Evolutionary conservation across 1,140 invertebrate genomes (phyloP).

Genomic region (Dufourea novaeangliae): DNA sequence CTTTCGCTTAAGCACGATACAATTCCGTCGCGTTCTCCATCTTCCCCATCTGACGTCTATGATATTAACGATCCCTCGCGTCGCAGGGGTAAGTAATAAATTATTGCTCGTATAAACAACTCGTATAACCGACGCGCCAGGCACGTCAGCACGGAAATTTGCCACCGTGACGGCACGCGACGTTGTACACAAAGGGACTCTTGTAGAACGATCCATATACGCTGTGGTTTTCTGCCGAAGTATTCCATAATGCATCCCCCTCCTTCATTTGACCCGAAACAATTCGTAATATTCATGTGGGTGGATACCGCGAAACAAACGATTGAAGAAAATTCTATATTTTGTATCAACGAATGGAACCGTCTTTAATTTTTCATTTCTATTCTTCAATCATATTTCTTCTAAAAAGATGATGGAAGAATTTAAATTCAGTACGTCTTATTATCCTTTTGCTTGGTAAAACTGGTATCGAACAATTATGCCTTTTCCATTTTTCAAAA

Average conservation of each 20-base stretch:
- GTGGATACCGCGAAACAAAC: neutral
- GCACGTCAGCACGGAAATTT: slow-evolving; percentile 49
- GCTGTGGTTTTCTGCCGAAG: slow-evolving; percentile 17
- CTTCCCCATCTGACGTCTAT: slow-evolving; percentile 34
- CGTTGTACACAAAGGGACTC: slow-evolving; percentile 27
- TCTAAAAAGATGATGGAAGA: too few relatives aligned
- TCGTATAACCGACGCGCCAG: slow-evolving; percentile 47
- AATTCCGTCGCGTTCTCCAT: slow-evolving; percentile 35
- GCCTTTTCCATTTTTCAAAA: too few relatives aligned
- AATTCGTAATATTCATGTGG: neutral
- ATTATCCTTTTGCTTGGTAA: too few relatives aligned
- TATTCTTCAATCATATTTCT: too few relatives aligned
- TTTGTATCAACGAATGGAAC: too few relatives aligned
- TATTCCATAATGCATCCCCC: slow-evolving; percentile 22
- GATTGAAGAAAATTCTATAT: too few relatives aligned
- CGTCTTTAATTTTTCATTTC: too few relatives aligned
- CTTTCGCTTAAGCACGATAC: slow-evolving; percentile 21
- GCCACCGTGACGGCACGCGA: slow-evolving; percentile 53
- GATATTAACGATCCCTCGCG: slow-evolving; percentile 43
- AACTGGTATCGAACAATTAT: too few relatives aligned
- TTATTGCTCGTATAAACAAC: slow-evolving; percentile 64
- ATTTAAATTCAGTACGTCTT: too few relatives aligned
- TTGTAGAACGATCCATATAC: slow-evolving; percentile 28
- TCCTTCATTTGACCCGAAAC: slow-evolving; percentile 20
- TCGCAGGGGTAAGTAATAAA: slow-evolving; percentile 53